Conservation (phyloP, 2,797 vertebrate species). For the Malacoraja senta region DNA sequence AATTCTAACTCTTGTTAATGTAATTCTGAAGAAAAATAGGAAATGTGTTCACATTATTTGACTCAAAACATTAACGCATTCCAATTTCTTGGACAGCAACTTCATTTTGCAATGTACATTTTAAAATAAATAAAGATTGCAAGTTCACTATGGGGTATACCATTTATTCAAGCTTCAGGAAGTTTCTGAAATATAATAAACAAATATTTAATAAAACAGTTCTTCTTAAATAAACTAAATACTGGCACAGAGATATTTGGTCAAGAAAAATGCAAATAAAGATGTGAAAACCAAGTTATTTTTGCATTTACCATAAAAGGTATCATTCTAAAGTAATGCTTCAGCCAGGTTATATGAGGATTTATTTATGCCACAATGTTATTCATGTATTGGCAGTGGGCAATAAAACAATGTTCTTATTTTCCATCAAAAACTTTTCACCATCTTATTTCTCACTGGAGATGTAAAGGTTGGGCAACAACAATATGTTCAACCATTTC, state of each 20-base stretch:
- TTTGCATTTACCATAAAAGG: conserved; percentile 1
- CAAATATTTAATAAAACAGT: background rate
- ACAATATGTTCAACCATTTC: background rate
- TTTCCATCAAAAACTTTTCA: background rate
- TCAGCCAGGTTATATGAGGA: background rate
- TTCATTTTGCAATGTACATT: background rate
- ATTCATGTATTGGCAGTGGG: conserved; percentile 13
- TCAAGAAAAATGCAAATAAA: conserved; percentile 24
- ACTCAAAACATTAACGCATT: background rate
- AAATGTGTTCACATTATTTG: background rate
- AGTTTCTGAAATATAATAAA: background rate
- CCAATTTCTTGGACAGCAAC: background rate
- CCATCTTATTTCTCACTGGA: background rate
- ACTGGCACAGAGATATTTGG: background rate
- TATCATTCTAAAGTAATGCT: background rate
- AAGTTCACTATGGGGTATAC: background rate
- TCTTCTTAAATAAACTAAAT: background rate
- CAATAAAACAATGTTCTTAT: background rate
- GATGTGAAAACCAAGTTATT: background rate
- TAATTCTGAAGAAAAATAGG: background rate
- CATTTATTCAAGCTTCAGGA: background rate
- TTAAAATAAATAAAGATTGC: background rate
- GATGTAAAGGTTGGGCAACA: background rate
- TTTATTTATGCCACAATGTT: conserved; percentile 4
- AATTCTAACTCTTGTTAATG: background rate